Evolutionary conservation across 2,888 invertebrate species (phyloP).

Genomic region (Carcina quercana): DNA sequence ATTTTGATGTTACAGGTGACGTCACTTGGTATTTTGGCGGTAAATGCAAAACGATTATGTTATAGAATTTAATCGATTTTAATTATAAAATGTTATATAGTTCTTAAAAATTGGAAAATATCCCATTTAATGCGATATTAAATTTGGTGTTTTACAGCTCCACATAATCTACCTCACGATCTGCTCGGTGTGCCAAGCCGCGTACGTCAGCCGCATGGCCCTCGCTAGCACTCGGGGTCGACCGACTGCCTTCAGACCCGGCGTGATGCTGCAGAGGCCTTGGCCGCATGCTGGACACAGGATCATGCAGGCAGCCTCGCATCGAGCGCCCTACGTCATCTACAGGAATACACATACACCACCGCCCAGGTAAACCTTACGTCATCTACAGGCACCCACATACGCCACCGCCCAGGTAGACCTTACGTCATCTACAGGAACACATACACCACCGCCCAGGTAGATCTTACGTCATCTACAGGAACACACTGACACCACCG

Average conservation of each 20-base stretch:
- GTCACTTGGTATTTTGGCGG: too few species aligned
- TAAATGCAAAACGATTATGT: too few species aligned
- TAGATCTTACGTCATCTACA: constrained; percentile 52
- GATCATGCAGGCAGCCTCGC: constrained; percentile 39
- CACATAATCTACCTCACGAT: constrained; percentile 35
- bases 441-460: constrained; percentile 46
- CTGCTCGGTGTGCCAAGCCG: constrained; percentile 41
- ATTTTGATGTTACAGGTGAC: too few species aligned
- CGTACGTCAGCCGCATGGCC: constrained; percentile 52
- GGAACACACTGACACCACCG: too few species aligned
- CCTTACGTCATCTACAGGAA: constrained; percentile 53
- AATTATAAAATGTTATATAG: too few species aligned
- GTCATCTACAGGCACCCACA: constrained; percentile 48
- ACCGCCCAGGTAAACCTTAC: constrained; percentile 52
- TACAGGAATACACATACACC: constrained; percentile 50
- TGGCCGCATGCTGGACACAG: constrained; percentile 41
- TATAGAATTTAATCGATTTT: too few species aligned
- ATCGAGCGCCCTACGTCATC: constrained; percentile 48
- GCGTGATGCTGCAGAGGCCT: constrained; percentile 43
- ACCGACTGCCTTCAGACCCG: constrained; percentile 49
- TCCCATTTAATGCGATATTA: too few species aligned
- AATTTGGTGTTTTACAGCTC: too few species aligned
- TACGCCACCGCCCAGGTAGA: constrained; percentile 47
- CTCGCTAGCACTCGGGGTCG: constrained; percentile 31
- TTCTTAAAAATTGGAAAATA: too few species aligned